phyloP scores from a whole-genome alignment of 2,888 invertebrate species.

The Pteria penguin region DNA sequence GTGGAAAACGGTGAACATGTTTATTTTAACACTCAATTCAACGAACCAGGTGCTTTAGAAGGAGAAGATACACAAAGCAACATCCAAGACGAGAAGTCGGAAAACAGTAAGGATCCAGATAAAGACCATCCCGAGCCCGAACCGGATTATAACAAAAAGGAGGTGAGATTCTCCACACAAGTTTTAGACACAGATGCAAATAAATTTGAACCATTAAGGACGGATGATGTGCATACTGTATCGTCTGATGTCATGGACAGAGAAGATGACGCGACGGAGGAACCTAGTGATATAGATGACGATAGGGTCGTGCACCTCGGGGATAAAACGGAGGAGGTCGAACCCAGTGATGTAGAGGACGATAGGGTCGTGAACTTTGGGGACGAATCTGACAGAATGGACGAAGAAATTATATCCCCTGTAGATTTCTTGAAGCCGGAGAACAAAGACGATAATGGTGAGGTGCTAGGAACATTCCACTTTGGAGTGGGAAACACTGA shows the following conservation, averaged over 20 bases:
- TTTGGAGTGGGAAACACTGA: neutral
- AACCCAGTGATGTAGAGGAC: neutral
- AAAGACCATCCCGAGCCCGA: conserved; percentile 54
- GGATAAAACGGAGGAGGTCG: neutral
- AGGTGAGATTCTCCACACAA: conserved; percentile 59
- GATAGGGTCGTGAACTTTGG: neutral
- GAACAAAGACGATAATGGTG: neutral
- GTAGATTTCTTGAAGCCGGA: conserved; percentile 30
- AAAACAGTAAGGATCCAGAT: neutral
- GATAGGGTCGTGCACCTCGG: neutral
- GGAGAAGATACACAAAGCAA: neutral
- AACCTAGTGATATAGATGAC: neutral
- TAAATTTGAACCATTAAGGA: conserved; percentile 49
- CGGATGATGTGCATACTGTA: conserved; percentile 9
- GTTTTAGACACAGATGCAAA: conserved; percentile 54
- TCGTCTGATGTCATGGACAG: conserved; percentile 5
- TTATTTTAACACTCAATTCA: neutral
- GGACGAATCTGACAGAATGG: conserved; percentile 29
- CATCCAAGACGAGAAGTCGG: neutral
- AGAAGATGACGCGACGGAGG: neutral
- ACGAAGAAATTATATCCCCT: conserved; percentile 45
- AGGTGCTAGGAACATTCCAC: neutral
- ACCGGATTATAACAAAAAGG: conserved; percentile 66
- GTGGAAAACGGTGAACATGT: neutral
- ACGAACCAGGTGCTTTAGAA: neutral